phyloP scores from a whole-genome alignment of 2,113 vertebrate species.

The Trematocara macrostoma region DNA sequence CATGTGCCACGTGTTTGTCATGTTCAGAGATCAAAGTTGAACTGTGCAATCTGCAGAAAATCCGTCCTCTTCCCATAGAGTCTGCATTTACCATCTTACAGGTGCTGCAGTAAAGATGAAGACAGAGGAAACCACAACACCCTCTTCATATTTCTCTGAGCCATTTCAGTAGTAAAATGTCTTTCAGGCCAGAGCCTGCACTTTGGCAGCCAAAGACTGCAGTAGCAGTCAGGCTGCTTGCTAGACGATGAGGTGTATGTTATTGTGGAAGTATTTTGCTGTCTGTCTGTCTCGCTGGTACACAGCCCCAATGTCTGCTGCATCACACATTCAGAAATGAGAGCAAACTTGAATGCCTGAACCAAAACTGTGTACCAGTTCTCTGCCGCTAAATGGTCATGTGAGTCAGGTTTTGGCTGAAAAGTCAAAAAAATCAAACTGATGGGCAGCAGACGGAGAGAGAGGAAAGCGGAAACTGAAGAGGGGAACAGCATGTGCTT shows the following conservation, averaged over 20 bases:
- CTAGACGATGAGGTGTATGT: slow-evolving; percentile 55
- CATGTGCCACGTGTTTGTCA: background rate
- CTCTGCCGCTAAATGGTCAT: background rate
- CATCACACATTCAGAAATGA: slow-evolving; percentile 18
- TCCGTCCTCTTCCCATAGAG: background rate
- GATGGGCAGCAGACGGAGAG: background rate
- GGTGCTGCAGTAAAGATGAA: slow-evolving; percentile 21
- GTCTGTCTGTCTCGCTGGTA: slow-evolving; percentile 15
- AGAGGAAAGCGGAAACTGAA: background rate
- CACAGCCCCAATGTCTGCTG: background rate
- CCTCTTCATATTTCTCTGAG: slow-evolving; percentile 1
- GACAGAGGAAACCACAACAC: slow-evolving; percentile 10
- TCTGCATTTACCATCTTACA: slow-evolving; percentile 25
- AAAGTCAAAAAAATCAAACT: background rate
- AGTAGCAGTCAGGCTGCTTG: slow-evolving; percentile 18
- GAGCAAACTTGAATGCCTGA: background rate
- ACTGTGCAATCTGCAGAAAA: background rate
- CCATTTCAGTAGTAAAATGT: background rate
- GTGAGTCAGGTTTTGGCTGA: background rate
- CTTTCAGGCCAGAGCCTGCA: background rate
- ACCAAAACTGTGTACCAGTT: background rate
- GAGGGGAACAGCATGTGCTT: slow-evolving; percentile 69
- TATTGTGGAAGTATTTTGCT: slow-evolving; percentile 12
- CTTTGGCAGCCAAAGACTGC: slow-evolving; percentile 4
- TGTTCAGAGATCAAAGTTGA: background rate